A percentile compares a stretch with the other conserved stretches of the same genome.
Evolutionary conservation across 92 coral and sea anemone genomes (phyloP).

Genomic region (Pocillopora meandrina): DNA sequence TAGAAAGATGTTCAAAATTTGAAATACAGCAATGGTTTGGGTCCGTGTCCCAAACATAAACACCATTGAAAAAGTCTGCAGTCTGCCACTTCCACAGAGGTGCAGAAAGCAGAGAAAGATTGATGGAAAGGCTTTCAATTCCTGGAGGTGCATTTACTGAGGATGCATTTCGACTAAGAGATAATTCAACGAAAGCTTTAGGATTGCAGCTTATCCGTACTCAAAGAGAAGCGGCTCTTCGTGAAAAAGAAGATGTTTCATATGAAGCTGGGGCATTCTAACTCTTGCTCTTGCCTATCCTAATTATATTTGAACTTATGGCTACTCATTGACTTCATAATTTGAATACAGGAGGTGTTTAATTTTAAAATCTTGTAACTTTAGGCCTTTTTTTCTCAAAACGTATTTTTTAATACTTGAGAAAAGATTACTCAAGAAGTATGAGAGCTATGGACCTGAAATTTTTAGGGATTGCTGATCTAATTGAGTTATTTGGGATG

Average conservation of each 20-base stretch:
- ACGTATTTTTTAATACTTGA: constrained; percentile 12
- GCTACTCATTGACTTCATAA: neutral
- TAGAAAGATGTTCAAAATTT: no score
- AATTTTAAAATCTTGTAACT: neutral
- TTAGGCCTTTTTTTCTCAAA: constrained; percentile 2
- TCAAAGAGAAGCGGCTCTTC: neutral
- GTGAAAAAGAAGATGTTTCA: no score
- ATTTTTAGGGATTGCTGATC: no score
- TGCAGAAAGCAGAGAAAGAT: constrained; percentile 4
- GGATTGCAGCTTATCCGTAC: neutral
- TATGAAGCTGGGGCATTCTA: constrained; percentile 7
- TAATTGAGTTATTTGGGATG: neutral
- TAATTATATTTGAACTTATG: constrained; percentile 1
- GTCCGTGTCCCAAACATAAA: neutral
- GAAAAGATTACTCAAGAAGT: constrained; percentile 5
- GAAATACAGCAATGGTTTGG: no score
- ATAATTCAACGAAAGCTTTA: no score
- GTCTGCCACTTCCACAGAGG: no score
- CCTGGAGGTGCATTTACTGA: no score
- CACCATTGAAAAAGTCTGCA: neutral
- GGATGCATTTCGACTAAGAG: no score
- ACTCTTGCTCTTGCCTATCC: neutral
- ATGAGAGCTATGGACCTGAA: no score
- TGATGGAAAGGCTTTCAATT: no score
- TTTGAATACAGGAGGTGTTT: constrained; percentile 9